phyloP scores from a whole-genome alignment of 2,797 vertebrate genomes.

The Dendrocincla tyrannina region DNA sequence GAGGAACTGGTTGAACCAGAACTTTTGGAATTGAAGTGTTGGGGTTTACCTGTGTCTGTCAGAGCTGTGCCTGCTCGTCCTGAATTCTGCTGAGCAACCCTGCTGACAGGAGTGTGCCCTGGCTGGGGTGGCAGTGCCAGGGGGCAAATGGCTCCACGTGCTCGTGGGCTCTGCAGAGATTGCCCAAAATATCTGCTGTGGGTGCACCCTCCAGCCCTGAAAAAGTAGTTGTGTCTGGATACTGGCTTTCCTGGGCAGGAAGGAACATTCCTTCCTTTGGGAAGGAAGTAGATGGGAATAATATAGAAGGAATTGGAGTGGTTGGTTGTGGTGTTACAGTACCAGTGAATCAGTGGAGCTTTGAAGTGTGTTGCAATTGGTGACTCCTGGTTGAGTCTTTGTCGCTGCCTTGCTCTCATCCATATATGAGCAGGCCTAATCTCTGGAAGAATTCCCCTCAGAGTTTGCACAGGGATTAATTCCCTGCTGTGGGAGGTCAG shows the following conservation, averaged over 20 bases:
- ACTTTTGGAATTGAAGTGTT: not conserved
- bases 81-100: slow-evolving; percentile 35
- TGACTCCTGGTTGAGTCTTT: not conserved
- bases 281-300: not conserved
- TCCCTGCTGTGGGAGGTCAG: not conserved
- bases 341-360: not conserved
- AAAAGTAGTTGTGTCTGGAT: not conserved
- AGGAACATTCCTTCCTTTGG: not conserved
- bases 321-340: not conserved
- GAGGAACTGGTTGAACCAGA: not conserved
- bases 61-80: not conserved
- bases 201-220: not conserved
- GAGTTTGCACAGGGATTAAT: not conserved
- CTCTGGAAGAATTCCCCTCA: not conserved
- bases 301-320: not conserved
- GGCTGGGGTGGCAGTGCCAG: not conserved
- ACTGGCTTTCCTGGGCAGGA: not conserved
- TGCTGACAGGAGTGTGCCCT: not conserved
- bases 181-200: not conserved
- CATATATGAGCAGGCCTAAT: rapidly evolving
- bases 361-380: not conserved
- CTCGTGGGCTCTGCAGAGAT: not conserved
- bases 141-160: not conserved
- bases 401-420: not conserved
- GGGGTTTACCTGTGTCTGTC: not conserved